These are phyloP conservation scores for Drosophila insularis DNA, from an alignment of 1,140 invertebrate species.

Conservation along the genomic window DNA sequence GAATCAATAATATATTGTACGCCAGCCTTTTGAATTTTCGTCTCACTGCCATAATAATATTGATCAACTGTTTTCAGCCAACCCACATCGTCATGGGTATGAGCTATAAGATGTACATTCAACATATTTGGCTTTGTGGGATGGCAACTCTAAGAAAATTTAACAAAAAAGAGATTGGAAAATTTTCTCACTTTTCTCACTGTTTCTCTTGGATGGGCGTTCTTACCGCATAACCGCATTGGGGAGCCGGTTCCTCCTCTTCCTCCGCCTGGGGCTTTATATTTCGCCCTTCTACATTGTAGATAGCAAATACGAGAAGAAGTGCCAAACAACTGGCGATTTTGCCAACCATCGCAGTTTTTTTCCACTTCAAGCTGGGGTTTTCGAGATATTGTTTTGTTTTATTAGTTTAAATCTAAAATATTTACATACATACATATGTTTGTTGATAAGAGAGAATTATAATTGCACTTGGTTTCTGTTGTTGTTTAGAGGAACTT, in stretches of 20 bases:
- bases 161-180: too few species aligned
- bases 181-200: background rate
- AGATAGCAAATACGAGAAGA: constrained; percentile 30
- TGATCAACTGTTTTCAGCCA: constrained; percentile 97
- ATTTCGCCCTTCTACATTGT: constrained; percentile 35
- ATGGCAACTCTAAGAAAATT: constrained; percentile 62
- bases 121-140: constrained; percentile 67
- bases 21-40: constrained; percentile 89
- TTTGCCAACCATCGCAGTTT: constrained; percentile 29
- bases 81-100: constrained; percentile 95
- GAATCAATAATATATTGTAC: constrained; percentile 96
- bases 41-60: constrained; percentile 84
- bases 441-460: constrained; percentile 5
- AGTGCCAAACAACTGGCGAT: constrained; percentile 31
- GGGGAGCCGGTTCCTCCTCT: constrained; percentile 26
- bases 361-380: constrained; percentile 7
- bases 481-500: constrained; percentile 9
- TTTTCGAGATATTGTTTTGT: background rate
- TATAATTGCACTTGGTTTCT: constrained; percentile 17
- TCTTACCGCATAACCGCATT: constrained; percentile 65
- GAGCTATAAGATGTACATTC: constrained; percentile 92
- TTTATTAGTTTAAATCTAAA: background rate
- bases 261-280: constrained; percentile 14
- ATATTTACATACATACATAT: background rate
- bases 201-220: background rate